Base-by-base conservation (phyloP, 2,797 vertebrate species). In the Xenops minutus region DNA sequence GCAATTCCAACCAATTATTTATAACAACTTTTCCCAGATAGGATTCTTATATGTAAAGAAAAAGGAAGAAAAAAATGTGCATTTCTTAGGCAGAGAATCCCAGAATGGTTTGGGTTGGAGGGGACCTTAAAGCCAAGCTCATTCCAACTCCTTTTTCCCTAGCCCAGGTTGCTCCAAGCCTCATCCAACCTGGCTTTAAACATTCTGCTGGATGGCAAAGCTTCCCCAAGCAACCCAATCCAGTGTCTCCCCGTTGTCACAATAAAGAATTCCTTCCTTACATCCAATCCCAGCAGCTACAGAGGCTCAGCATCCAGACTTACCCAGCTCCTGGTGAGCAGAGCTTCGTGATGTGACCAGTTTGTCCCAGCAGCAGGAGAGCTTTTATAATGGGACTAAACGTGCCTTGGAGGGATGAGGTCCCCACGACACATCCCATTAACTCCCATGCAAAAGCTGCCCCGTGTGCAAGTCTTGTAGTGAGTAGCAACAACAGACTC, bases 351-450 rank as follows among this genome's bases (percentile, higher is more conserved):
- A 16, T 58, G 88, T 77, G 88, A 61, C 88, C 80, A 14, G 49
- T 5, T 71, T 37, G 39, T 43, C 16, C 43, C 5, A 11, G n/a
- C 3, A 13, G 55, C 6, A 12, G 71, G 21, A 39, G 67, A 39
- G 73, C 63, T 87, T 96, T 95, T 95, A 96, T 96, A 84, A 27
- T 56, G 88, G 69, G 48, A 7, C 91, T 54, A 73, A 72, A 66
- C 6, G 1, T 81, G 93, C 88, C 91, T 80, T 4, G 81, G 34
- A 89, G 88, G 82, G 10, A 26, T 66, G 91, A 91, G 91, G 85
- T n/a, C 52, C 52, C 58, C 88, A 89, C 29, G 27, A 77, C 91
- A 29, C 32, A 7, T 3, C 71, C 89, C 68, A 80, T 79, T 36
- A 49, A 52, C 7, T n/a, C 41, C 85, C 41, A 1, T 39, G 51